Conservation (phyloP, 2,888 invertebrate species). For the Bhutanitis thaidina region DNA sequence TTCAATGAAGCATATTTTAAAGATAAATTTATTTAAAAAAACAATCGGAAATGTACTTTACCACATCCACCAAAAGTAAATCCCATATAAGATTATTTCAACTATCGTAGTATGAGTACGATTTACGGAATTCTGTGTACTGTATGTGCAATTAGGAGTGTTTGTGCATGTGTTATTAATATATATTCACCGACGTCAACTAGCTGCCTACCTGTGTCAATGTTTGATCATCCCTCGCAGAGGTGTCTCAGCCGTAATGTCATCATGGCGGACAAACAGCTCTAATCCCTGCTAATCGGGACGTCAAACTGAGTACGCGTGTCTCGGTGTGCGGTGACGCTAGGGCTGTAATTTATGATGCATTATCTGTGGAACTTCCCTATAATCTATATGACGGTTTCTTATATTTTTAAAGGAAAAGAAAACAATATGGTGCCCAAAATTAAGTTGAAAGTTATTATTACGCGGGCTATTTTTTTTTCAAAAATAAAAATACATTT, state of each 20-base stretch:
- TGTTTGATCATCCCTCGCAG: constrained; percentile 27
- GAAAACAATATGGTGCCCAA: too few relatives aligned
- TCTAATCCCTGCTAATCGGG: constrained; percentile 43
- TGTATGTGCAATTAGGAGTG: constrained; percentile 9
- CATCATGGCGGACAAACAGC: constrained; percentile 39
- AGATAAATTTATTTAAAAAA: too few relatives aligned
- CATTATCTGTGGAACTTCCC: background rate
- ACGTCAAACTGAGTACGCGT: constrained; percentile 31
- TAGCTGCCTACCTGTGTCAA: constrained; percentile 23
- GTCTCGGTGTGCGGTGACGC: constrained; percentile 3
- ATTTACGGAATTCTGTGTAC: constrained; percentile 1
- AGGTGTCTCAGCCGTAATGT: constrained; percentile 34
- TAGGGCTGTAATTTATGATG: constrained; percentile 6
- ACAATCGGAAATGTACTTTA: too few relatives aligned
- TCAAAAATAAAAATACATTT: too few relatives aligned
- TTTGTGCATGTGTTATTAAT: constrained; percentile 27
- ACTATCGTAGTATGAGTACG: too few relatives aligned
- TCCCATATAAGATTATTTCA: too few relatives aligned
- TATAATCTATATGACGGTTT: too few relatives aligned
- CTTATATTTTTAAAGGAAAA: too few relatives aligned
- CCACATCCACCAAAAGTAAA: too few relatives aligned
- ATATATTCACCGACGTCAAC: constrained; percentile 12
- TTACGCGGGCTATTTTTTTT: too few relatives aligned
- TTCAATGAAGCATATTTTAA: too few relatives aligned
- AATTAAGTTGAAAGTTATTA: too few relatives aligned